Evolutionary conservation across 1,140 invertebrate genomes (phyloP), one percentile per base, ranked within the genome.

Genomic region (Trichoplusia ni): DNA sequence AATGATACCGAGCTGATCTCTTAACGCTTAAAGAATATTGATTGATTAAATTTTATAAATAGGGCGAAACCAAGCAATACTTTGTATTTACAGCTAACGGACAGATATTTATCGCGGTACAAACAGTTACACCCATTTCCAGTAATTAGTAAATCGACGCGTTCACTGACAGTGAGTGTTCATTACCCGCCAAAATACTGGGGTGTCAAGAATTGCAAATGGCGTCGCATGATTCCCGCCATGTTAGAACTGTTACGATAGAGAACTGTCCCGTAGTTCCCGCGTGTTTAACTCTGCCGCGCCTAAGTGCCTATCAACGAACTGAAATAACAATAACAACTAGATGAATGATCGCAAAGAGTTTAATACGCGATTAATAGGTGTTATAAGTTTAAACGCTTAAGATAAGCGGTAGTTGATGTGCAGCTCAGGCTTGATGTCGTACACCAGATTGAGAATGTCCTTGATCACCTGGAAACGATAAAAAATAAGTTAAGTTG

Each of bases 381-480:
- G 23, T 59, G 27, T 66, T 75, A 62, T 69, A 61, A 60, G 37
- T 42, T 49, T 35, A 29, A 58, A 66, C 29, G 75, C 71, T 86
- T 86, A 85, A 47, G 72, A 56, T 54, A 90, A 62, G 73, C 92
- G 93, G 82, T 94, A 97, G 91, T 98, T 98, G 88, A 94, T 93
- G 92, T 98, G 97, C 60, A 98, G 91, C 90, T 97, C 95, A 5
- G 97, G 96, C 83, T 95, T 96, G 82, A 98, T 97, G 77, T 97
- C 94, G 82, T 97, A 97, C 9, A 98, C 96, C 82, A 96, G 92
- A 62, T 95, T 93, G 76, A 98, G 92, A 70, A 98, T 94, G 84
- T 96, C 94, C 76, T 92, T 87, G 80, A 98, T 97, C 8, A 98
- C 96, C 94, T 96, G 87, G 2, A 91, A 91, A 61, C 65, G 77